phyloP scores from a whole-genome alignment of 2,113 vertebrate species.

The Leptobrachium leishanense region DNA sequence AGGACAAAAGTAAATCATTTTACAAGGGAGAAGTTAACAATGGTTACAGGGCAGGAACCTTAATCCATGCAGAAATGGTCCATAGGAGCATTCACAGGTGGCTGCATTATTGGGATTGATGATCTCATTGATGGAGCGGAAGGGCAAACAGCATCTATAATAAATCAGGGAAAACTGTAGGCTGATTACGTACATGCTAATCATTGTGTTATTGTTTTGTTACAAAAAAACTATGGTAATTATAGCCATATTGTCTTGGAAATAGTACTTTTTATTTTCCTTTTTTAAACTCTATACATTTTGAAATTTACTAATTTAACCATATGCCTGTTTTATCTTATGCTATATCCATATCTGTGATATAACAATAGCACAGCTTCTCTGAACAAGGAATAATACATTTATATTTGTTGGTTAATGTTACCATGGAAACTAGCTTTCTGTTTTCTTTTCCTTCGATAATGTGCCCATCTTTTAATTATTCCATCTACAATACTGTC shows the following conservation, averaged over 20 bases:
- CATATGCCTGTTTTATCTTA: neutral
- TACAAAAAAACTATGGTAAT: neutral
- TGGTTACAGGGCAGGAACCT: neutral
- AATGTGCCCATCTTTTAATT: neutral
- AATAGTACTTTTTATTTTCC: no score
- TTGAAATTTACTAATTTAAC: no score
- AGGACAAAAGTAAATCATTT: neutral
- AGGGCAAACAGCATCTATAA: neutral
- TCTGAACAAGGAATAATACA: neutral
- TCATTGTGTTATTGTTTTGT: neutral
- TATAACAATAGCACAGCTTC: neutral
- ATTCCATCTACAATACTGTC: neutral
- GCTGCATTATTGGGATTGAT: neutral
- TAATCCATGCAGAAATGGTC: neutral
- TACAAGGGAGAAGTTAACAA: neutral
- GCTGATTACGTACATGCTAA: neutral
- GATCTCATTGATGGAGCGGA: neutral
- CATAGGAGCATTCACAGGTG: neutral
- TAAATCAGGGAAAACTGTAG: neutral
- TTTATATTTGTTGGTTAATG: neutral
- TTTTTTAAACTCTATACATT: no score
- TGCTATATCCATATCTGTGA: neutral
- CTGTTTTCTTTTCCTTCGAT: neutral
- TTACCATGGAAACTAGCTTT: constrained; percentile 5
- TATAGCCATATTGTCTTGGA: no score